These are phyloP conservation scores for Drosophila neotestacea DNA, from an alignment of 2,888 invertebrate genomes.

Conservation along the genomic window DNA sequence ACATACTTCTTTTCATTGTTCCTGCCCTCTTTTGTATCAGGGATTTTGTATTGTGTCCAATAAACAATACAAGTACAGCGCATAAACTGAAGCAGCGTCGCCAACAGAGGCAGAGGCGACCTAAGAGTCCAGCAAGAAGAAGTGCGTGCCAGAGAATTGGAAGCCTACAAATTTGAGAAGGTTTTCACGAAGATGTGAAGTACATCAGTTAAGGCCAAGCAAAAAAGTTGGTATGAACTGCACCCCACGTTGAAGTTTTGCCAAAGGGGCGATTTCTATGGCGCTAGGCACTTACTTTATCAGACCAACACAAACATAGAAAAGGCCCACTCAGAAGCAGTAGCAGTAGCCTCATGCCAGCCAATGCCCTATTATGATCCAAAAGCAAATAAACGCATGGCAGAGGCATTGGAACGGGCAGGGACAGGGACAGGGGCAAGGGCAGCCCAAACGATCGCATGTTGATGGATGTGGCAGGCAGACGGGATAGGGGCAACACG, in stretches of 20 bases:
- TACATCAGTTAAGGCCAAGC: slow-evolving; percentile 28
- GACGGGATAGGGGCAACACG: slow-evolving; percentile 26
- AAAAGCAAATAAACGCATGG: slow-evolving; percentile 72
- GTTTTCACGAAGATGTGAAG: slow-evolving; percentile 23
- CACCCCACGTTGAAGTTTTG: slow-evolving; percentile 34
- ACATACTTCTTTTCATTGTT: slow-evolving; percentile 55
- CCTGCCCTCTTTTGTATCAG: slow-evolving; percentile 64
- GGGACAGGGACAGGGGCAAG: slow-evolving; percentile 2
- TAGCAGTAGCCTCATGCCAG: slow-evolving; percentile 72
- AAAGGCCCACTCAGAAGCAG: slow-evolving; percentile 60
- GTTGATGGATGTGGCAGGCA: slow-evolving; percentile 66
- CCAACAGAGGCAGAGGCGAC: slow-evolving; percentile 23
- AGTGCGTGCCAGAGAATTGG: slow-evolving; percentile 66
- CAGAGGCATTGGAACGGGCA: slow-evolving; percentile 1
- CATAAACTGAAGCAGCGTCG: slow-evolving; percentile 27
- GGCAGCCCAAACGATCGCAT: slow-evolving; percentile 54
- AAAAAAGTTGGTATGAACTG: slow-evolving; percentile 49
- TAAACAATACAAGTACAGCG: slow-evolving; percentile 62
- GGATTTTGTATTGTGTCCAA: slow-evolving; percentile 57
- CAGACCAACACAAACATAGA: slow-evolving; percentile 52
- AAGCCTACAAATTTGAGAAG: slow-evolving; percentile 45
- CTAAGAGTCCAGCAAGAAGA: slow-evolving; percentile 49
- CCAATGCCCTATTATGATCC: slow-evolving; percentile 76
- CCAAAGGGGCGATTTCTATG: slow-evolving; percentile 51
- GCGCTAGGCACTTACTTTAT: slow-evolving; percentile 78